Percentiles rank a stretch among this genome's conserved stretches.
Conservation (phyloP, 2,113 vertebrate species). For the Parus major region DNA sequence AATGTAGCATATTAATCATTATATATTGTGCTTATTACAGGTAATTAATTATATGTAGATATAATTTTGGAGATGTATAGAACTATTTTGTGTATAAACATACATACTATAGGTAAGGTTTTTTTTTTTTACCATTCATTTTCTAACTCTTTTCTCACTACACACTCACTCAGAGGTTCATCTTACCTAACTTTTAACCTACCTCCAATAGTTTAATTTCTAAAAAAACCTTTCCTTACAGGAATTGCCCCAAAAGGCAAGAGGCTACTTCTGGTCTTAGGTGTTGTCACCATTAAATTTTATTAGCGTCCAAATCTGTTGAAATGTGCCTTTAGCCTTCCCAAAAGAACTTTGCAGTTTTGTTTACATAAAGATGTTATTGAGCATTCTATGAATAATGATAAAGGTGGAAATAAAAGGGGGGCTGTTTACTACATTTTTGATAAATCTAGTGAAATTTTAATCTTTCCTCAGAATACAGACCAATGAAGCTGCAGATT, state of each 20-base stretch:
- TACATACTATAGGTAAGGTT: not conserved
- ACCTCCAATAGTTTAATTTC: not conserved
- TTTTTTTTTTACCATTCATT: not conserved
- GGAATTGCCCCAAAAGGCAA: not conserved
- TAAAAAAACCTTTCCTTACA: not conserved
- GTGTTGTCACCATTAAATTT: not conserved
- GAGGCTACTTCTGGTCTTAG: not conserved
- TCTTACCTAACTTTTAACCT: not conserved
- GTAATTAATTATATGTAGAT: not conserved
- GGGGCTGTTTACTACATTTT: not conserved
- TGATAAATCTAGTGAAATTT: not conserved
- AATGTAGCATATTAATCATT: not conserved
- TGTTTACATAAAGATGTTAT: not conserved
- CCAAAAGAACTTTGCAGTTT: not conserved
- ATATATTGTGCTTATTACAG: not conserved
- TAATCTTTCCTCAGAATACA: not conserved
- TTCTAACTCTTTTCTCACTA: not conserved
- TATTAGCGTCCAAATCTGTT: not conserved
- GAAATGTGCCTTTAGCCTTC: not conserved
- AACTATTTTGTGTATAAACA: not conserved
- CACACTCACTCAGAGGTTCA: not conserved
- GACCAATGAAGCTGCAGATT: fast-evolving
- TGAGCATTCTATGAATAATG: not conserved
- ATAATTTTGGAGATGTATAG: not conserved
- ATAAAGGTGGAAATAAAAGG: not conserved